Conservation (phyloP, 2,888 invertebrate genomes). For the Eilema griseolum region DNA sequence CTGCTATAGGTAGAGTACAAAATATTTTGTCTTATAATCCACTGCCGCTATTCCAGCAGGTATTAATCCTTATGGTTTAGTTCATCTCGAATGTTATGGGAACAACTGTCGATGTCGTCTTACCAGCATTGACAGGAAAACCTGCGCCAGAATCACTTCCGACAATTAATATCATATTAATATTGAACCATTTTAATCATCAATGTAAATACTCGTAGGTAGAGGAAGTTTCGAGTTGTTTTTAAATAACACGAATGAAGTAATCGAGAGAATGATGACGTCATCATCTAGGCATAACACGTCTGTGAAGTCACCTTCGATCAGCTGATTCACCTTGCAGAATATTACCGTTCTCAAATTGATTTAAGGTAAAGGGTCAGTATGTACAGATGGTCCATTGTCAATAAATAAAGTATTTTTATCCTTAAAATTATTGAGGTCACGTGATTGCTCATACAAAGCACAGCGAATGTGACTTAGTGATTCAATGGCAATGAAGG, state of each 20-base stretch:
- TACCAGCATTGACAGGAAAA: not conserved
- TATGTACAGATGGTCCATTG: slow-evolving; percentile 5
- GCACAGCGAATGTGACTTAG: slow-evolving; percentile 41
- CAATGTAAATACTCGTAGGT: not conserved
- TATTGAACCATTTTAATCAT: not conserved
- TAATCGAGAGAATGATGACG: slow-evolving; percentile 16
- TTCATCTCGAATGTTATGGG: too few species aligned
- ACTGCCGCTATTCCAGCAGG: too few species aligned
- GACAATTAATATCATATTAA: not conserved
- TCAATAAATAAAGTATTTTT: slow-evolving; percentile 28
- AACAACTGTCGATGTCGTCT: not conserved
- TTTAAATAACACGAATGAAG: slow-evolving; percentile 8
- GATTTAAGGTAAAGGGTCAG: slow-evolving; percentile 13
- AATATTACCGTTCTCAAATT: slow-evolving; percentile 9
- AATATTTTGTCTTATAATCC: too few species aligned
- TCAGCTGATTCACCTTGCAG: slow-evolving; percentile 16
- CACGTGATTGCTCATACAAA: slow-evolving; percentile 29
- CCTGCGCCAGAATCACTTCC: not conserved
- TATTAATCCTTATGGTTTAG: too few species aligned
- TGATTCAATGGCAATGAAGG: slow-evolving; percentile 60
- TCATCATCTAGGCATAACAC: slow-evolving; percentile 1
- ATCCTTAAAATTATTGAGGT: slow-evolving; percentile 36
- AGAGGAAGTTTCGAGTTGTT: not conserved
- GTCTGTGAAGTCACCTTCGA: slow-evolving; percentile 11
- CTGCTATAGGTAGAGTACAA: too few species aligned